These are phyloP conservation scores for Orbicella faveolata DNA, from an alignment of 64 coral and sea anemone genomes.

Conservation along the genomic window DNA sequence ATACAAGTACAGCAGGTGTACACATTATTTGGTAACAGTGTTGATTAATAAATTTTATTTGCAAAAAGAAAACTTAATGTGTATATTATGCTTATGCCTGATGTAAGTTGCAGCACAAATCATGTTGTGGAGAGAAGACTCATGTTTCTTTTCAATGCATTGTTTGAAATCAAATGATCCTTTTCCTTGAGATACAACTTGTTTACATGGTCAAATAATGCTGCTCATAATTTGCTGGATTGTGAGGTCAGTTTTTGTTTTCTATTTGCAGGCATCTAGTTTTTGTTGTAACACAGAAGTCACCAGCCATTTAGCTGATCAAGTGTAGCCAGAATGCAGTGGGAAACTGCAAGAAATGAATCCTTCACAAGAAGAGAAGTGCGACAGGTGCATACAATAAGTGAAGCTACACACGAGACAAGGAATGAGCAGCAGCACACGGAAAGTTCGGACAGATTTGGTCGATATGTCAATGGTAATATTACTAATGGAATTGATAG, in stretches of 20 bases:
- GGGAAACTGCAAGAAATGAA: conserved; percentile 50
- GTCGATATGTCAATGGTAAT: conserved; percentile 5
- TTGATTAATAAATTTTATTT: too few species aligned
- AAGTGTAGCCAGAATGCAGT: conserved; percentile 16
- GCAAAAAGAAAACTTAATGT: too few species aligned
- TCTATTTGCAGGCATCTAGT: background rate
- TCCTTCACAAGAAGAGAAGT: conserved; percentile 79
- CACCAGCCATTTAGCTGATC: background rate
- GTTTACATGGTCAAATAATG: background rate
- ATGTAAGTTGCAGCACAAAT: too few species aligned
- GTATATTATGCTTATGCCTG: too few species aligned
- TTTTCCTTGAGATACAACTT: background rate
- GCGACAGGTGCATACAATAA: conserved; percentile 65
- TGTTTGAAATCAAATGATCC: too few species aligned
- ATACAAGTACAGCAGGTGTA: too few species aligned
- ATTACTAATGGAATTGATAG: conserved; percentile 34
- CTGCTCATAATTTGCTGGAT: too few species aligned
- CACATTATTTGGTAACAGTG: too few species aligned
- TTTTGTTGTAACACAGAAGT: background rate
- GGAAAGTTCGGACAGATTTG: background rate
- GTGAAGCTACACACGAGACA: conserved; percentile 43
- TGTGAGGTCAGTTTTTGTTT: too few species aligned
- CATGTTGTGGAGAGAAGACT: too few species aligned
- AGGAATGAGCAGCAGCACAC: conserved; percentile 59
- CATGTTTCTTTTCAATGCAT: too few species aligned